Evolutionary conservation across 1,140 invertebrate species (phyloP), one percentile per base, ranked within the genome.

Genomic region (Ooceraea biroi): DNA sequence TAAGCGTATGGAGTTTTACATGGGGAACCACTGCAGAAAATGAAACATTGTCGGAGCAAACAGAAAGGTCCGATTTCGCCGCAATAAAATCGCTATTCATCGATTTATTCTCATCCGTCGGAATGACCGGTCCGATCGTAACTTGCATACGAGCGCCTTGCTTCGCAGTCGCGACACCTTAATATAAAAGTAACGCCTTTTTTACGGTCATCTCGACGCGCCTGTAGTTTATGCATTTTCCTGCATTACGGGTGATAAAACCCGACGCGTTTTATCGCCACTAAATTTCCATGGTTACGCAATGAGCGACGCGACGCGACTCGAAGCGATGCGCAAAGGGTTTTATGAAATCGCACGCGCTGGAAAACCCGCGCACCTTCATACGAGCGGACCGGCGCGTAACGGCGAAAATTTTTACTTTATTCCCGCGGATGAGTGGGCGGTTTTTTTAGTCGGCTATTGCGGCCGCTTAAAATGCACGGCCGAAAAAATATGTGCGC

Each of bases 231-330:
- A 80, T 71, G 76, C 50, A 57, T 80, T 80, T 82, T 73, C 48
- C 8, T 63, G 46, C 44, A 74, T 74, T 72, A 82, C 19, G 55
- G 22, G 44, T 74, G 30, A 61, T 82, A 82, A 82, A 82, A 82
- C 22, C 25, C 19, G 44, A 25, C 57, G 57, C 46, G 17, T 61
- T 82, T 82, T 82, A 74, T 82, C 44, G 58, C 44, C 57, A 73
- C 57, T 74, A 72, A 74, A 82, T 82, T 82, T 74, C 57, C 30
- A 48, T 73, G 44, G 68, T 82, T 82, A 50, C 68, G 69, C 69
- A 82, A 74, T 74, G 46, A 60, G 30, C 65, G 19, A 68, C 22
- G 22, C 44, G 46, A 68, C 36, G 30, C 65, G 7, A 68, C 22
- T 10, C 44, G 46, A 68, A 68, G 44, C 5, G 55, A 30, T 5